These are phyloP conservation scores for Lutraria rhynchaena DNA, from an alignment of 1,140 invertebrate genomes.

Conservation along the genomic window DNA sequence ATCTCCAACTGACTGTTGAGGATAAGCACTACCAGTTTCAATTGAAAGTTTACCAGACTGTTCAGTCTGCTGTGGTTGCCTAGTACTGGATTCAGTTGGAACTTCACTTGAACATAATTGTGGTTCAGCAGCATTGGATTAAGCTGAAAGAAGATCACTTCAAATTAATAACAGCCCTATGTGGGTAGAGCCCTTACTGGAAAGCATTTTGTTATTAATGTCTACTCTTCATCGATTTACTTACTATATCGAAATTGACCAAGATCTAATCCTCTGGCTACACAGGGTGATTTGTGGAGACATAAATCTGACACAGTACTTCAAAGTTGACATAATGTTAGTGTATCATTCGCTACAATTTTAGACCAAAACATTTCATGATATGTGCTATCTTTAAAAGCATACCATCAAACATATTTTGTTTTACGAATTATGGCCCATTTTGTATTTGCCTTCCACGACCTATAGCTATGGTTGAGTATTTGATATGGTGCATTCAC, in stretches of 20 bases:
- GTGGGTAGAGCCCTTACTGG: conserved; percentile 30
- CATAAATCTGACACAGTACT: conserved; percentile 34
- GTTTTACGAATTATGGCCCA: conserved; percentile 26
- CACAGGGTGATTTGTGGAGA: conserved; percentile 30
- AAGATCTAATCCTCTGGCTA: background rate
- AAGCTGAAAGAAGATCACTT: conserved; percentile 18
- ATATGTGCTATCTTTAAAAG: conserved; percentile 30
- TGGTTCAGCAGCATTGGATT: conserved; percentile 37
- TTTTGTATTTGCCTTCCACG: conserved; percentile 33
- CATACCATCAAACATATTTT: conserved; percentile 24
- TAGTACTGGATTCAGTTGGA: conserved; percentile 23
- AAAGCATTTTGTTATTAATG: conserved; percentile 6
- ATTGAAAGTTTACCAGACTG: conserved; percentile 23
- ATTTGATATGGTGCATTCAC: conserved; percentile 32
- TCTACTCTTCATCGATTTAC: conserved; percentile 19
- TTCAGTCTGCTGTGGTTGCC: conserved; percentile 15
- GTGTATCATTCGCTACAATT: conserved; percentile 21
- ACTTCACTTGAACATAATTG: conserved; percentile 21
- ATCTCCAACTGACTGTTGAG: conserved; percentile 22
- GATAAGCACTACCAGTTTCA: conserved; percentile 18
- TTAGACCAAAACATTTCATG: conserved; percentile 10
- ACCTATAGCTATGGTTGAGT: conserved; percentile 21
- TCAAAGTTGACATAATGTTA: conserved; percentile 21
- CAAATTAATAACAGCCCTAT: conserved; percentile 33
- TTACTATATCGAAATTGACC: conserved; percentile 14